phyloP scores from a whole-genome alignment of 1,140 invertebrate species.

The Ceratina australensis region DNA sequence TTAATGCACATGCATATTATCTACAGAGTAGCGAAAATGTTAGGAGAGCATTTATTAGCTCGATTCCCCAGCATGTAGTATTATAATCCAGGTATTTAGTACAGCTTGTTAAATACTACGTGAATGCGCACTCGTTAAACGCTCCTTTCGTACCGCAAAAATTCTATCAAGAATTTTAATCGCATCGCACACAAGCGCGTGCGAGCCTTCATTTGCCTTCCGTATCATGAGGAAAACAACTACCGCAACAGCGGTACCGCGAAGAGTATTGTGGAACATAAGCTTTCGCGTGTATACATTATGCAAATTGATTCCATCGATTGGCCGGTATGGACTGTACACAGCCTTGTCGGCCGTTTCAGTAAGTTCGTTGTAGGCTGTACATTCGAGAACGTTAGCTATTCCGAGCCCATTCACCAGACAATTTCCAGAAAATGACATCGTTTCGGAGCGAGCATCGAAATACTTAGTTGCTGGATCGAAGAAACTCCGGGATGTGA shows the following conservation, averaged over 20 bases:
- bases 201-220: background rate
- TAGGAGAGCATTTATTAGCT: too few species aligned
- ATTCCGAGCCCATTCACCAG: slow-evolving; percentile 21
- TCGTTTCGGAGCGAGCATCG: background rate
- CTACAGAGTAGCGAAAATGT: background rate
- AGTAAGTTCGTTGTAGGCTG: slow-evolving; percentile 29
- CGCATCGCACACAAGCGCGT: background rate
- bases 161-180: slow-evolving; percentile 39
- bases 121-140: background rate
- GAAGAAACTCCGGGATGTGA: background rate
- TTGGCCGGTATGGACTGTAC: slow-evolving; percentile 49
- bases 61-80: background rate
- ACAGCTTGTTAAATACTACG: background rate
- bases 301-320: slow-evolving; percentile 72
- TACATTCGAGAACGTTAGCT: slow-evolving; percentile 10
- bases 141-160: slow-evolving; percentile 2
- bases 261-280: slow-evolving; percentile 53
- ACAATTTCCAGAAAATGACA: slow-evolving; percentile 49
- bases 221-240: slow-evolving; percentile 31
- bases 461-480: slow-evolving; percentile 25
- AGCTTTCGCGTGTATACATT: slow-evolving; percentile 64
- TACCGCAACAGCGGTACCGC: slow-evolving; percentile 32
- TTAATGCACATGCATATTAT: background rate
- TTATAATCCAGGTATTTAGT: background rate
- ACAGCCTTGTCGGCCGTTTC: slow-evolving; percentile 64